Evolutionary conservation across 2,113 vertebrate species (phyloP).

Genomic region (Protobothrops mucrosquamatus): DNA sequence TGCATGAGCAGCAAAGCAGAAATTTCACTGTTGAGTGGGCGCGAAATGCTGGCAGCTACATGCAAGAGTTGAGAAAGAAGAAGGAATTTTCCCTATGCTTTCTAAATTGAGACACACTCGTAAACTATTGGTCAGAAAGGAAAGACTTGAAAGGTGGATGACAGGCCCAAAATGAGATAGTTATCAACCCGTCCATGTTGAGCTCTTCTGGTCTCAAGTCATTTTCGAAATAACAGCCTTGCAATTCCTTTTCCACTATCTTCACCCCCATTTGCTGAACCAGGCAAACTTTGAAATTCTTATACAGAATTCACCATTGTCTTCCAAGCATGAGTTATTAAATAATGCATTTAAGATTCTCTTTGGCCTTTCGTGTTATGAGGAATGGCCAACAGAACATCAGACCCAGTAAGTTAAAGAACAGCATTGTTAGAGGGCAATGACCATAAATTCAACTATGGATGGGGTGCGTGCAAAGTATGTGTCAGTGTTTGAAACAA

Average conservation of each 20-base stretch:
- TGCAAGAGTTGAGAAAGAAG: not conserved
- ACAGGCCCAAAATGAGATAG: not conserved
- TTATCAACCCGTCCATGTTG: not conserved
- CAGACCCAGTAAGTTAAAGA: not conserved
- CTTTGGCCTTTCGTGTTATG: not conserved
- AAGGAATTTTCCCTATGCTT: not conserved
- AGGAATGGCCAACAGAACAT: not conserved
- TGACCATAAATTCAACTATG: not conserved
- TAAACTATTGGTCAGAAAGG: not conserved
- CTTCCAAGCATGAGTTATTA: not conserved
- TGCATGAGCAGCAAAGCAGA: not conserved
- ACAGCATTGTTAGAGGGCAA: not conserved
- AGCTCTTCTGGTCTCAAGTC: not conserved
- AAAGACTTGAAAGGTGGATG: not conserved
- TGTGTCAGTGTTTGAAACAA: not conserved
- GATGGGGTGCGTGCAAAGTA: not conserved
- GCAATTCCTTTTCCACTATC: not conserved
- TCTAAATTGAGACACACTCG: not conserved
- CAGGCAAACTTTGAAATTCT: not conserved
- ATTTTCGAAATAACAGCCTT: not conserved
- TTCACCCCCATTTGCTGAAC: too few species aligned
- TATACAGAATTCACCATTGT: not conserved
- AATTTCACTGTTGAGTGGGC: conserved; percentile 23
- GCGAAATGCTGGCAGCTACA: conserved; percentile 6
- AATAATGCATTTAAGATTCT: not conserved